phyloP scores from a whole-genome alignment of 2,888 invertebrate genomes.

The Plusia festucae region DNA sequence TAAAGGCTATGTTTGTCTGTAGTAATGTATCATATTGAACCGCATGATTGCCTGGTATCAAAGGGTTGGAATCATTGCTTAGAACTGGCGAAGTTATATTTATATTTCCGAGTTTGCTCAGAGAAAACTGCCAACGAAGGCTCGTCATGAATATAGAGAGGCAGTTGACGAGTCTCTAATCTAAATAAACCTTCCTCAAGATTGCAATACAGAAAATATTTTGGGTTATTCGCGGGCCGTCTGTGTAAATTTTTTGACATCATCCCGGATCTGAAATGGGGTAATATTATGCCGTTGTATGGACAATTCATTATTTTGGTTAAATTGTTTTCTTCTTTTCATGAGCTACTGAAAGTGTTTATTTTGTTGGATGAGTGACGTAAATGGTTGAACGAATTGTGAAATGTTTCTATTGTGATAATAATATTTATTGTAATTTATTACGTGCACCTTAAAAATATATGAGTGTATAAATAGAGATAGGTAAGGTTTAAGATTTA shows the following conservation, averaged over 20 bases:
- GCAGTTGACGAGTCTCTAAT: slow-evolving; percentile 70
- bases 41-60: slow-evolving; percentile 57
- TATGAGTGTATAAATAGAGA: no score
- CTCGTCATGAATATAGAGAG: slow-evolving; percentile 74
- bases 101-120: slow-evolving; percentile 63
- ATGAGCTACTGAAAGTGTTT: not conserved
- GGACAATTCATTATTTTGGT: slow-evolving; percentile 20
- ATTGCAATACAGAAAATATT: slow-evolving; percentile 70
- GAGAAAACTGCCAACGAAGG: slow-evolving; percentile 62
- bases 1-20: not conserved
- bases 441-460: no score
- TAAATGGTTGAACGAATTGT: not conserved
- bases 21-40: slow-evolving; percentile 50
- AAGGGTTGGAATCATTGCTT: slow-evolving; percentile 57
- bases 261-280: slow-evolving; percentile 41
- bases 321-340: slow-evolving; percentile 27
- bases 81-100: slow-evolving; percentile 64
- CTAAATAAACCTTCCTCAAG: slow-evolving; percentile 72
- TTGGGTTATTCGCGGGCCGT: slow-evolving; percentile 59
- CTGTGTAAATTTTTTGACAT: slow-evolving; percentile 62
- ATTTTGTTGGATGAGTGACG: not conserved
- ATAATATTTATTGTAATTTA: no score
- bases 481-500: no score
- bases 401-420: not conserved
- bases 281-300: slow-evolving; percentile 41